Evolutionary conservation across 2,888 invertebrate species (phyloP).

Genomic region (Exocentrus adspersus): DNA sequence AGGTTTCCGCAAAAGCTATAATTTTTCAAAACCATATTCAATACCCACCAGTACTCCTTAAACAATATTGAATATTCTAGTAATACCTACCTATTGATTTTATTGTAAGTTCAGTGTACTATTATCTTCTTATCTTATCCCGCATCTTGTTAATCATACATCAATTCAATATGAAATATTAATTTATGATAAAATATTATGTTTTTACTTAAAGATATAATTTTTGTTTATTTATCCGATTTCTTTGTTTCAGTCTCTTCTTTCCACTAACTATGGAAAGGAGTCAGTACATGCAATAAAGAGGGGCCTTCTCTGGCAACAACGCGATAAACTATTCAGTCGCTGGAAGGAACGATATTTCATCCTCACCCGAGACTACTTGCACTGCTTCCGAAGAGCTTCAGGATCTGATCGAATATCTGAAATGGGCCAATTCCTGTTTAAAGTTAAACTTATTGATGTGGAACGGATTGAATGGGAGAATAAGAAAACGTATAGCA

Average conservation of each 20-base stretch:
- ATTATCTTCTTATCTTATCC: too few relatives aligned
- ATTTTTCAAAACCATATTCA: too few relatives aligned
- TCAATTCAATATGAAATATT: too few relatives aligned
- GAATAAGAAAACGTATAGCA: conserved; percentile 71
- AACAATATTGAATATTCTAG: too few relatives aligned
- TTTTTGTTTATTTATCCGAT: not conserved
- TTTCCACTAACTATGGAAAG: conserved; percentile 57
- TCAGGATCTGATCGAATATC: conserved; percentile 69
- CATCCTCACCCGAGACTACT: conserved; percentile 72
- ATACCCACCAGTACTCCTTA: too few relatives aligned
- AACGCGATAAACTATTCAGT: conserved; percentile 72
- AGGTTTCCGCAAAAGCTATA: too few relatives aligned
- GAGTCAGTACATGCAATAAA: conserved; percentile 70
- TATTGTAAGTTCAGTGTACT: too few relatives aligned
- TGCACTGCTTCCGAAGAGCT: conserved; percentile 73
- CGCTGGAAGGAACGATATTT: conserved; percentile 76
- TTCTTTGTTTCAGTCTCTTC: conserved; percentile 58
- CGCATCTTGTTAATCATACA: too few relatives aligned
- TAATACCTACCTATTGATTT: too few relatives aligned
- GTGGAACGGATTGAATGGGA: conserved; percentile 75
- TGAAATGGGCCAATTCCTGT: conserved; percentile 75
- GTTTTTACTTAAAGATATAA: too few relatives aligned
- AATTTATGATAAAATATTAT: too few relatives aligned
- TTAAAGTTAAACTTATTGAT: conserved; percentile 68
- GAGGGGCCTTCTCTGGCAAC: conserved; percentile 72